These are phyloP conservation scores for Mimas tiliae DNA, from an alignment of 2,888 invertebrate species.

Conservation along the genomic window DNA sequence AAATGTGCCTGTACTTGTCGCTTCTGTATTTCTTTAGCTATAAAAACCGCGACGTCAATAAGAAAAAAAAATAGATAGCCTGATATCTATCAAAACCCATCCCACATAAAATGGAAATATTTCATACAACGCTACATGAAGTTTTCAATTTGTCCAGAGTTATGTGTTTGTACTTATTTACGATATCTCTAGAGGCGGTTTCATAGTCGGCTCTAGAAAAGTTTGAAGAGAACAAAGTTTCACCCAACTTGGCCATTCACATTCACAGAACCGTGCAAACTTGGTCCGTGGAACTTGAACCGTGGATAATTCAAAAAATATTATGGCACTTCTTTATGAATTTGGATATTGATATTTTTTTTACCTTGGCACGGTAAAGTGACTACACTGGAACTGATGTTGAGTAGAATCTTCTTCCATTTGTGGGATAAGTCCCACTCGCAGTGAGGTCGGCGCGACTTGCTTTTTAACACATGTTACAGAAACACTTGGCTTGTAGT, in stretches of 20 bases:
- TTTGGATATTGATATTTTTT: background rate
- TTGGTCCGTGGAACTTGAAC: slow-evolving; percentile 46
- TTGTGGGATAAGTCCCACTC: no score
- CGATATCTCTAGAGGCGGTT: slow-evolving; percentile 43
- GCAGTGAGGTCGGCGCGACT: no score
- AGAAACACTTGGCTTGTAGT: no score
- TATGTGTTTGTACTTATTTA: slow-evolving; percentile 41
- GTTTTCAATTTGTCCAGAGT: slow-evolving; percentile 2
- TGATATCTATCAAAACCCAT: background rate
- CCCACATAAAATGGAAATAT: background rate
- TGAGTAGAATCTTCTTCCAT: no score
- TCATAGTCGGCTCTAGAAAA: slow-evolving; percentile 46
- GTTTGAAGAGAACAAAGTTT: slow-evolving; percentile 54
- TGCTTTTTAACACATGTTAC: no score
- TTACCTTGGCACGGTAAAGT: background rate
- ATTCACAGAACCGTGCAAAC: slow-evolving; percentile 46
- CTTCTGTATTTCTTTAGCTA: no score
- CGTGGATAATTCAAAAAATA: slow-evolving; percentile 53
- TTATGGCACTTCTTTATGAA: slow-evolving; percentile 29
- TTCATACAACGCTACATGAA: background rate
- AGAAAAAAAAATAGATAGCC: background rate
- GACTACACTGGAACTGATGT: no score
- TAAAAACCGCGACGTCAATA: no score
- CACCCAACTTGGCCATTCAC: slow-evolving; percentile 53
- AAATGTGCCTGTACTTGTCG: no score